Evolutionary conservation across 2,797 vertebrate genomes (phyloP).

Genomic region (Nyctalus aviator): DNA sequence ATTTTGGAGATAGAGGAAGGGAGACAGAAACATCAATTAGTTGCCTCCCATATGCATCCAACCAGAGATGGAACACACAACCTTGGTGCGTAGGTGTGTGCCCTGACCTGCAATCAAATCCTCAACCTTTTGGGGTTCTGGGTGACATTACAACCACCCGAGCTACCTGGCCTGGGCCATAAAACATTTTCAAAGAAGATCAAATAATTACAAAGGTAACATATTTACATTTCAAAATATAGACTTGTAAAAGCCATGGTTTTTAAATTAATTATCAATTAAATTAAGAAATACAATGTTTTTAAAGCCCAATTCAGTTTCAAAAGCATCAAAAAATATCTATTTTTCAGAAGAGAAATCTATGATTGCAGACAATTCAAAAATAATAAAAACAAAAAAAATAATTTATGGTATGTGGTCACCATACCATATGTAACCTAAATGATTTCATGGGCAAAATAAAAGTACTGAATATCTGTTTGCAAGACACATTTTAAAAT

Average conservation of each 20-base stretch:
- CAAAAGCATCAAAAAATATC: background rate
- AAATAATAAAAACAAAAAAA: background rate
- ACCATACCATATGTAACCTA: background rate
- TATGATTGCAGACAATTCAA: background rate
- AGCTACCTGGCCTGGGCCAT: background rate
- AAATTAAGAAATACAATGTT: background rate
- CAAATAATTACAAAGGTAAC: conserved; percentile 11
- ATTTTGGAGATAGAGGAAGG: background rate
- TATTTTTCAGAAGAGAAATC: background rate
- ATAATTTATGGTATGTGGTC: background rate
- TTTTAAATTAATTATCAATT: background rate
- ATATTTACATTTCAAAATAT: conserved; percentile 1
- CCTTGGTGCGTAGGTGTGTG: background rate
- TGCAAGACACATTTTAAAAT: background rate
- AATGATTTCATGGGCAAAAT: background rate
- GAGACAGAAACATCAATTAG: background rate
- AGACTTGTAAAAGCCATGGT: background rate
- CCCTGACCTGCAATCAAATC: background rate
- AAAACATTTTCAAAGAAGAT: background rate
- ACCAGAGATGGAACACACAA: background rate
- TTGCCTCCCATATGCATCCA: background rate
- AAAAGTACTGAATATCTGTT: background rate
- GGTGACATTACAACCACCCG: background rate
- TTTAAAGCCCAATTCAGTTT: background rate
- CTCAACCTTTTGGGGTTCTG: background rate